Conservation (phyloP, 35 echinoderm and acorn worm species). For the Ptychodera flava region DNA sequence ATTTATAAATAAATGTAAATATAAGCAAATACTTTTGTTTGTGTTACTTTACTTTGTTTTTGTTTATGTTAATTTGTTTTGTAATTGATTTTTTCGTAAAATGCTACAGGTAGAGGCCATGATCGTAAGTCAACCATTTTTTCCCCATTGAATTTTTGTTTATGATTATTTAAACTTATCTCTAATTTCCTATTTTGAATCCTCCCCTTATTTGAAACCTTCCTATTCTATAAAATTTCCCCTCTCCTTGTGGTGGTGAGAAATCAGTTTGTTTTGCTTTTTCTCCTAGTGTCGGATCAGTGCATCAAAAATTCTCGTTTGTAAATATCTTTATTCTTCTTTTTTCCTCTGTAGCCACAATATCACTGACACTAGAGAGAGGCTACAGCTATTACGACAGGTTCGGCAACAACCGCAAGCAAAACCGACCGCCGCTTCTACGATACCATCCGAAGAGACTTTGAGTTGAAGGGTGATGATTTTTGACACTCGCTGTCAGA, state of each 20-base stretch:
- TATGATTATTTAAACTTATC: not conserved
- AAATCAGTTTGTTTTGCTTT: not conserved
- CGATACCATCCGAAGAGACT: not conserved
- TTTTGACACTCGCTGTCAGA: too few species aligned
- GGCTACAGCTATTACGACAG: not conserved
- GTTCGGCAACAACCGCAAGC: not conserved
- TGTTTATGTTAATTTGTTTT: too few species aligned
- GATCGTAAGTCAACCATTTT: too few species aligned
- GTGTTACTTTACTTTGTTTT: too few species aligned
- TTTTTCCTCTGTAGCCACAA: not conserved
- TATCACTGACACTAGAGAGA: not conserved
- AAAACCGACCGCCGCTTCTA: not conserved
- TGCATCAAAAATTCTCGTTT: not conserved
- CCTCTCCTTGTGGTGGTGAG: not conserved
- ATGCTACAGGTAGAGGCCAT: too few species aligned
- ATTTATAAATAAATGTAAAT: too few species aligned
- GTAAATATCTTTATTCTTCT: not conserved
- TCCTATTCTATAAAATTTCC: too few species aligned
- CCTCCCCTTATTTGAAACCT: too few species aligned
- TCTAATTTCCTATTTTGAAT: too few species aligned
- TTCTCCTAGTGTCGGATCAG: not conserved
- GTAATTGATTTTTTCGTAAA: too few species aligned
- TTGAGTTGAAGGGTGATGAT: not conserved
- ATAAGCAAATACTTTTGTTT: too few species aligned
- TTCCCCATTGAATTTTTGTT: too few species aligned